A percentile compares a stretch with the other conserved stretches of the same genome.
Evolutionary conservation across 2,113 vertebrate genomes (phyloP).

Genomic region (Pipra filicauda): DNA sequence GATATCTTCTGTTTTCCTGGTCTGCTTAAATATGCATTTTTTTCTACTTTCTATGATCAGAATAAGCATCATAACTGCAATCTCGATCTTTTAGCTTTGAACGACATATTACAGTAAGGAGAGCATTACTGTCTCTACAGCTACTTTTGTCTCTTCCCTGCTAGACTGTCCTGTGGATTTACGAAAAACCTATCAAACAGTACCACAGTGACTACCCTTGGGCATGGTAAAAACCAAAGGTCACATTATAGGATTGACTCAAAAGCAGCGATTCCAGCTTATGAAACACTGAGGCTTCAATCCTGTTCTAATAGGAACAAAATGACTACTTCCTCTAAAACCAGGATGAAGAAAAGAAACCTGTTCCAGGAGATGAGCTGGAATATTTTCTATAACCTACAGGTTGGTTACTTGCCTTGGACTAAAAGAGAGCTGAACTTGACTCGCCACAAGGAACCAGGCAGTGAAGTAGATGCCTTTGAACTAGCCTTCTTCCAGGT

Average conservation of each 20-base stretch:
- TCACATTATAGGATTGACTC: not conserved
- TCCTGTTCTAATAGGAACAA: not conserved
- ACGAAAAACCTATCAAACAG: not conserved
- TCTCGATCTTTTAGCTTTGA: not conserved
- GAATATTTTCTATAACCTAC: not conserved
- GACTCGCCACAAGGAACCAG: not conserved
- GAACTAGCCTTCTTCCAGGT: not conserved
- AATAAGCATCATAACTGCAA: not conserved
- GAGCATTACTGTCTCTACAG: not conserved
- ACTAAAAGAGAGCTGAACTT: not conserved
- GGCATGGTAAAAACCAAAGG: not conserved
- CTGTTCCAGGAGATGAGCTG: not conserved
- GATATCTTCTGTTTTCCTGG: not conserved
- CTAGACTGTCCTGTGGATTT: not conserved
- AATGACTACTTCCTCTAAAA: not conserved
- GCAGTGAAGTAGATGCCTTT: not conserved
- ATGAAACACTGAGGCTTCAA: not conserved
- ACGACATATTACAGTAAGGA: not conserved
- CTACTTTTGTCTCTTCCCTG: not conserved
- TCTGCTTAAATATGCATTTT: not conserved
- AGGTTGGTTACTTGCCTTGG: not conserved
- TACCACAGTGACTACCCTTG: not conserved
- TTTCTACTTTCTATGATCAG: not conserved
- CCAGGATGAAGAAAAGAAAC: not conserved
- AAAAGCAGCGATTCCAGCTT: not conserved